Evolutionary conservation across 2,888 invertebrate genomes (phyloP).

Genomic region (Xanthorhoe designata): DNA sequence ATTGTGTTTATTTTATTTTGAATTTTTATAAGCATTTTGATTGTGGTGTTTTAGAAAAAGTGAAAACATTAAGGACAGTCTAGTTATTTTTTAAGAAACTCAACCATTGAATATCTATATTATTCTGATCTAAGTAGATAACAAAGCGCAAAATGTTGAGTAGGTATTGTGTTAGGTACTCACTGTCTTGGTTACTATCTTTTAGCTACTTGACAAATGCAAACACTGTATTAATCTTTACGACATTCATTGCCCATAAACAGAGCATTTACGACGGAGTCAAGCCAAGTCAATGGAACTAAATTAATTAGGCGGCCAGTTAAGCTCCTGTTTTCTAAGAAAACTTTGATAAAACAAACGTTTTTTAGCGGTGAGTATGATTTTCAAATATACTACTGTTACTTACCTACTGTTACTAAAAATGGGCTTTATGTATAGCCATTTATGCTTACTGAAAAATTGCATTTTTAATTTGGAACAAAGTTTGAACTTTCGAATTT

Average conservation of each 20-base stretch:
- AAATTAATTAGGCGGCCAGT: conserved; percentile 30
- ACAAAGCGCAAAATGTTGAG: too few species aligned
- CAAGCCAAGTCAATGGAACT: conserved; percentile 25
- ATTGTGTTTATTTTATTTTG: too few species aligned
- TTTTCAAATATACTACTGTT: neutral
- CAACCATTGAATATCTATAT: too few species aligned
- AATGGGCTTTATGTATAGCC: too few species aligned
- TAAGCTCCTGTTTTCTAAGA: conserved; percentile 4
- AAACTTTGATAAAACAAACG: neutral
- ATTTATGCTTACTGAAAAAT: too few species aligned
- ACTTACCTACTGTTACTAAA: too few species aligned
- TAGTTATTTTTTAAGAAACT: too few species aligned
- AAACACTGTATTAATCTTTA: conserved; percentile 22
- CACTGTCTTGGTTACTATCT: neutral
- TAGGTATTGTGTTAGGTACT: neutral
- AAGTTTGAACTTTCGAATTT: neutral
- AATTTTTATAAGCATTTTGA: too few species aligned
- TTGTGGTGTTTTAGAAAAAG: too few species aligned
- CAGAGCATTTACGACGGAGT: conserved; percentile 22
- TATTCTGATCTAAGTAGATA: too few species aligned
- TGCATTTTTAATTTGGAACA: too few species aligned
- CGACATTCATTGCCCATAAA: conserved; percentile 26
- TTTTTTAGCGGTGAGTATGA: neutral
- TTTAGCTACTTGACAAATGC: conserved; percentile 11
- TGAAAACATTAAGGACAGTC: too few species aligned